Percentiles rank a stretch among this genome's conserved stretches.
Evolutionary conservation across 2,888 invertebrate genomes (phyloP).

Genomic region (Spisula solida): DNA sequence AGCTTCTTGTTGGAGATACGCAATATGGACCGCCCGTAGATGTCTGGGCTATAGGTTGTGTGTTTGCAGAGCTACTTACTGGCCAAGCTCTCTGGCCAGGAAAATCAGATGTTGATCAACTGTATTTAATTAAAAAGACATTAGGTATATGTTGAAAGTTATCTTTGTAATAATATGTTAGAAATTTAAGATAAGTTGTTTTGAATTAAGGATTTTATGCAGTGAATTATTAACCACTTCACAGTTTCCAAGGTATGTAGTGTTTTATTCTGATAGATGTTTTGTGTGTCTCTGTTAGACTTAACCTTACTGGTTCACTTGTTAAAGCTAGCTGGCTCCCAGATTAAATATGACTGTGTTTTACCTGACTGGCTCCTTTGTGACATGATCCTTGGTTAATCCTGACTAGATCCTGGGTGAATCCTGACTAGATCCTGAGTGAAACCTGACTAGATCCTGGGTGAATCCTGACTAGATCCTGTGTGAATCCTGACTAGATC

Average conservation of each 20-base stretch:
- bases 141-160: constrained; percentile 89
- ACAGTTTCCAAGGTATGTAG: constrained; percentile 29
- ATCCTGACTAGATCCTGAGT: too few species aligned
- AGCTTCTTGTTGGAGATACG: constrained; percentile 98
- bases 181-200: constrained; percentile 2
- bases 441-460: too few species aligned
- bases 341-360: too few species aligned
- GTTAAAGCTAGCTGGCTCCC: neutral
- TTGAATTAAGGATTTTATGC: neutral
- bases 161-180: constrained; percentile 26
- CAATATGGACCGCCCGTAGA: constrained; percentile 93
- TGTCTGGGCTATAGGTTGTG: constrained; percentile 97
- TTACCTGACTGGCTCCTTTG: too few species aligned
- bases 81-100: constrained; percentile 94
- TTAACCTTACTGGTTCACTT: neutral
- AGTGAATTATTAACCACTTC: constrained; percentile 4
- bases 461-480: too few species aligned
- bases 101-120: constrained; percentile 98
- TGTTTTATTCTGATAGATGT: constrained; percentile 25
- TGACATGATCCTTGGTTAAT: too few species aligned
- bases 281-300: neutral
- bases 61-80: constrained; percentile 89
- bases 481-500: too few species aligned
- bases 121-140: constrained; percentile 97
- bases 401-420: too few species aligned